Percentiles rank a stretch among this genome's conserved stretches.
Conservation (phyloP, 2,888 invertebrate genomes). For the Trissolcus brochymenae region DNA sequence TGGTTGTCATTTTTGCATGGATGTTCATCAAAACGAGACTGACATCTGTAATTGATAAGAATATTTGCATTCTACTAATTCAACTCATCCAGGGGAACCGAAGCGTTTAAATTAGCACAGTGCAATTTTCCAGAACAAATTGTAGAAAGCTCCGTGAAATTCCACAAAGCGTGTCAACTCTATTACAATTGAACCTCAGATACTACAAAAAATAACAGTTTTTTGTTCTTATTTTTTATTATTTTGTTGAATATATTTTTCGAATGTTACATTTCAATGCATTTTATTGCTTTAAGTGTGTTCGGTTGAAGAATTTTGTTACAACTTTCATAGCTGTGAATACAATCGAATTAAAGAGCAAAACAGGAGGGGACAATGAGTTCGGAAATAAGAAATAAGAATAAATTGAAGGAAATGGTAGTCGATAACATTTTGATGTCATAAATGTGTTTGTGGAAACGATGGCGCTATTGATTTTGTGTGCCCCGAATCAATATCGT, state of each 20-base stretch:
- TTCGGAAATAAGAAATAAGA: conserved; percentile 14
- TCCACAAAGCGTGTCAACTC: conserved; percentile 51
- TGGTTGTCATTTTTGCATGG: conserved; percentile 8
- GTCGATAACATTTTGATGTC: conserved; percentile 41
- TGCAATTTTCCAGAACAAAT: conserved; percentile 54
- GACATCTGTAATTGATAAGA: conserved; percentile 39
- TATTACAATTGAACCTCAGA: conserved; percentile 16
- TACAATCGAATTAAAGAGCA: background rate
- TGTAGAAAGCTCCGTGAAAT: conserved; percentile 52
- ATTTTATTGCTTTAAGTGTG: conserved; percentile 5
- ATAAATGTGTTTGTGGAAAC: conserved; percentile 43
- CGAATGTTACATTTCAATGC: background rate
- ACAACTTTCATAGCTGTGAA: too few relatives aligned
- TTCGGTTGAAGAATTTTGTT: background rate
- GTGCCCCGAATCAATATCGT: conserved; percentile 61
- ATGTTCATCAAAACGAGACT: conserved; percentile 20
- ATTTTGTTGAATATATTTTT: conserved; percentile 8
- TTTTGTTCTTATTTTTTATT: too few relatives aligned
- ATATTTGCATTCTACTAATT: conserved; percentile 32
- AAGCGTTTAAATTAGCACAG: conserved; percentile 53
- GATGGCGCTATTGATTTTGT: conserved; percentile 61
- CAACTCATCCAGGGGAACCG: conserved; percentile 32
- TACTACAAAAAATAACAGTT: too few relatives aligned
- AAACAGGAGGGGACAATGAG: background rate
- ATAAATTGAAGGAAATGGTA: conserved; percentile 27